Evolutionary conservation across 1,140 invertebrate species (phyloP), one percentile per base, ranked within the genome.

Genomic region (Micrasema minimum): DNA sequence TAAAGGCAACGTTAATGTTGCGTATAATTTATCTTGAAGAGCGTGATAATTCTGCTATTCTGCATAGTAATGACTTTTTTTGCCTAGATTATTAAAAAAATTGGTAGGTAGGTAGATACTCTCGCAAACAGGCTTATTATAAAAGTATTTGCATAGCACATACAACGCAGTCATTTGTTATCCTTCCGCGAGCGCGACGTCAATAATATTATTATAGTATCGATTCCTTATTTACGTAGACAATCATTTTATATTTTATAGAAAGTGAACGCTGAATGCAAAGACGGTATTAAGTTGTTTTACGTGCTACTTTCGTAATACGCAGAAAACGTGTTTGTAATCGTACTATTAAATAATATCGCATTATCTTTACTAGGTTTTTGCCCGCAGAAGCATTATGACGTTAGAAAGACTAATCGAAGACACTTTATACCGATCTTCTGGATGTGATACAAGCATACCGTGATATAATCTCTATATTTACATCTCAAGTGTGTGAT

Each of bases 91-190:
- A n/a, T n/a, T n/a, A n/a, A n/a, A n/a, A n/a, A n/a, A n/a, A n/a
- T n/a, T n/a, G n/a, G n/a, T n/a, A n/a, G n/a, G n/a, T n/a, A n/a
- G n/a, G n/a, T n/a, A n/a, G n/a, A n/a, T n/a, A n/a, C n/a, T n/a
- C n/a, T n/a, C n/a, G n/a, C n/a, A n/a, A n/a, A n/a, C n/a, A n/a
- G n/a, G n/a, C n/a, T n/a, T n/a, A n/a, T n/a, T n/a, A n/a, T n/a
- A n/a, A n/a, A n/a, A n/a, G n/a, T n/a, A n/a, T n/a, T n/a, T n/a
- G n/a, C n/a, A n/a, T n/a, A n/a, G n/a, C n/a, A n/a, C n/a, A n/a
- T n/a, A n/a, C n/a, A n/a, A n/a, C 45, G 45, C 45, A 48, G 20
- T 48, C 45, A 48, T 20, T 48, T 20, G 45, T 48, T 48, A 48
- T 48, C 45, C 45, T 20, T 48, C 45, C 4, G 14, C 45, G 7